Conservation (phyloP, 2,113 vertebrate species). For the Gallinago media region DNA sequence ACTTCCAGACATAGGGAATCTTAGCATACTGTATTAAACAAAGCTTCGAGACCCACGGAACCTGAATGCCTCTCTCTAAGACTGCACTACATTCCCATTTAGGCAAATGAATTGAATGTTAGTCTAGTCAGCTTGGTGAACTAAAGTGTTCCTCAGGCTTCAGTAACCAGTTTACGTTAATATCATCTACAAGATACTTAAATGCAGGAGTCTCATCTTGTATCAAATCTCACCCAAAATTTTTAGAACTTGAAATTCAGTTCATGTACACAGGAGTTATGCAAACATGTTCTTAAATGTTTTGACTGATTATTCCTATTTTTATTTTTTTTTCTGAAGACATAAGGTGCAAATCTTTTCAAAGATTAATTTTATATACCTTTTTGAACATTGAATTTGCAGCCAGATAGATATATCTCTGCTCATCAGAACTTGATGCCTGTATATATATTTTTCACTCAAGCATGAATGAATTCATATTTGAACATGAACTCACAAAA, state of each 20-base stretch:
- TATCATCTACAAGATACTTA: neutral
- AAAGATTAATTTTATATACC: neutral
- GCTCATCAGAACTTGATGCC: neutral
- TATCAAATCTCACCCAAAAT: rapidly evolving
- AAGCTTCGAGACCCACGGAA: neutral
- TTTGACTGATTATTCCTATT: neutral
- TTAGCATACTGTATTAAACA: neutral
- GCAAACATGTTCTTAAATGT: neutral
- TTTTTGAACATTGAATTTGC: neutral
- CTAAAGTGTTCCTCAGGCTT: neutral
- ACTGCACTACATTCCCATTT: neutral
- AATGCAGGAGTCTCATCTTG: neutral
- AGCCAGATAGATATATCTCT: neutral
- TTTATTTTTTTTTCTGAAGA: neutral
- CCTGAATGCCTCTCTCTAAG: neutral
- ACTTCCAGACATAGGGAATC: neutral
- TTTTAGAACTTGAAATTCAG: neutral
- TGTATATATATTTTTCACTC: neutral
- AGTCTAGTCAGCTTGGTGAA: neutral
- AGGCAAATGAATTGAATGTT: neutral
- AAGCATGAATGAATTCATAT: neutral
- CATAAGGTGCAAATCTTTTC: neutral
- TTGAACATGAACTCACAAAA: neutral
- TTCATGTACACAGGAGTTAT: neutral
- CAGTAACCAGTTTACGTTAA: neutral